Evolutionary conservation across 1,140 invertebrate genomes (phyloP).

Genomic region (Cherax destructor): DNA sequence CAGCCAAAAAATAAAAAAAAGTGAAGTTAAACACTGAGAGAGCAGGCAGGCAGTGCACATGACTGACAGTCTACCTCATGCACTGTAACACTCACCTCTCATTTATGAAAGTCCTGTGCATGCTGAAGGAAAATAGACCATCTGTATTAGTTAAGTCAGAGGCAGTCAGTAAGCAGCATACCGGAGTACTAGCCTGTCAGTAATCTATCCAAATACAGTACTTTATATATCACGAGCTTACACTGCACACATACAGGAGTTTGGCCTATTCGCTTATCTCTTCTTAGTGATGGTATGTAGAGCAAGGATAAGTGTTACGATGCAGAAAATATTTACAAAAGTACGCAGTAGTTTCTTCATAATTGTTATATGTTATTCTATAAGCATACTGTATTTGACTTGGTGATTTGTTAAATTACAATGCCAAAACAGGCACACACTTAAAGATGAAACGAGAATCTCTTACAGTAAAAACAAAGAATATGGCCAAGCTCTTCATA

Average conservation of each 20-base stretch:
- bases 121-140: conserved; percentile 68
- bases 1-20: background rate
- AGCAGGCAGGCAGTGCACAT: background rate
- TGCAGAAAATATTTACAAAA: background rate
- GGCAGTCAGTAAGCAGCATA: conserved; percentile 33
- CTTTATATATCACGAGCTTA: background rate
- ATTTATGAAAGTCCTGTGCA: conserved; percentile 68
- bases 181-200: conserved; percentile 16
- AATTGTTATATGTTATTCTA: background rate
- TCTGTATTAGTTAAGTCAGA: conserved; percentile 63
- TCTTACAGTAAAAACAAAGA: background rate
- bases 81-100: conserved; percentile 65
- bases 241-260: background rate
- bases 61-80: conserved; percentile 38
- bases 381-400: too few relatives aligned
- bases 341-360: background rate
- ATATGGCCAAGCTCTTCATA: background rate
- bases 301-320: background rate
- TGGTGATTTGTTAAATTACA: background rate
- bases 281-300: background rate
- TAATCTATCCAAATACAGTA: conserved; percentile 24
- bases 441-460: too few relatives aligned
- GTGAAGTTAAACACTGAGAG: background rate
- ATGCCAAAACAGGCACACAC: background rate
- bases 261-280: background rate